Base-by-base conservation (phyloP, 2,113 vertebrate species). In the Gallinago undulata region DNA sequence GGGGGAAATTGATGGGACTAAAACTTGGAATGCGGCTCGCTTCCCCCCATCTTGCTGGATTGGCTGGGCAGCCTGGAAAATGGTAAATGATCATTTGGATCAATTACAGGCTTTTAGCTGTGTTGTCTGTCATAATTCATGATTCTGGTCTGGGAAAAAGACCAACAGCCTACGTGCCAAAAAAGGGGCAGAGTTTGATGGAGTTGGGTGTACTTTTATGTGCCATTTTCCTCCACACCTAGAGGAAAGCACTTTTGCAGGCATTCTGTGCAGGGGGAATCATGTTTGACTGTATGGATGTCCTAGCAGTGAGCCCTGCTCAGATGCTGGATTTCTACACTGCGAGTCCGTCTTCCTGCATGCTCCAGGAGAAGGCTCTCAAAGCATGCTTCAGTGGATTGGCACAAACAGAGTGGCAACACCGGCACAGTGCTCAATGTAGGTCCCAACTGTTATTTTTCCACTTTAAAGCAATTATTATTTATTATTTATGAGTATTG, bases 211-310 rank as follows among this genome's bases (percentile, higher is more conserved):
- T 98, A 98, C 98, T 98, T 98, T 98, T 98, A 97, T 97, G 98
- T 98, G 97, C 97, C 98, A 97, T 98, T 98, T 98, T 96, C 96
- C 97, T 97, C 97, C 98, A 97, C 98, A 98, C 98, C 98, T 98
- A 98, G 97, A 98, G 97, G 98, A 98, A 98, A 97, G 97, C 98
- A 98, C 97, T 98, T 98, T 98, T 96, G 96, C 98, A 98, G 98
- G 95, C 97, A 88, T 95, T 97, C 97, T 96, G 98, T 98, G 95
- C 96, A 94, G 97, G 97, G 95, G 98, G 96, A 98, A 98, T 97
- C 98, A 99, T 99, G 99, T 99, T 99, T 97, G 99, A 99, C 98
- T 99, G 98, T 97, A 98, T 99, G 99, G 99, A 99, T 97, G 98
- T 99, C 89, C 98, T 99, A 96, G 98, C 98, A 95, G 98, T 99